Base-by-base conservation (phyloP, 92 coral and sea anemone genomes). In the Phymanthus crucifer region DNA sequence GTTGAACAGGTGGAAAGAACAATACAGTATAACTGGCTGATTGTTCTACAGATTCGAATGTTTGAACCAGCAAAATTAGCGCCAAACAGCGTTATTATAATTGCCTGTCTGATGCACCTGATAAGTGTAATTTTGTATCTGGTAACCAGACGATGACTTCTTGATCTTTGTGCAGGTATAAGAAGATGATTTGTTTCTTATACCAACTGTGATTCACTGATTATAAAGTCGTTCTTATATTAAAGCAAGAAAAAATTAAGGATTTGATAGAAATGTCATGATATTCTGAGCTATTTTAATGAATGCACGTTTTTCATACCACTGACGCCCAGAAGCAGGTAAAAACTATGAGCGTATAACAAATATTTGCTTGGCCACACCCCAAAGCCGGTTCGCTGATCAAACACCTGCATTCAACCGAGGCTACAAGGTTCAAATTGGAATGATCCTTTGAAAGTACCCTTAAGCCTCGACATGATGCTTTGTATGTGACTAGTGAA, bases 1-100 rank as follows among this genome's bases (percentile, higher is more conserved):
- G 72, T 27, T n/a, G 66, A 73, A 72, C 92, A 89, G 92, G 92
- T 89, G 92, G 84, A 19, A 1, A n/a, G 74, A 74, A 74, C 86
- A 82, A 82, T 14, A 61, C 52, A 82, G 66, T 71, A 73, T 80
- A 74, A 66, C 80, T 74, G 80, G 74, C 26, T 82, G 80, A 36
- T 19, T 33, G 66, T 57, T 57, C 32, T 57, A 54, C 64, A 54
- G 66, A 38, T 10, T 38, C 14, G 48, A 61, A 61, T 61, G 68
- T 17, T 27, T 26, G 29, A 37, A 40, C 70, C 61, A 32, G 65
- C 70, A 52, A 81, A 82, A 65, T 4, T 10, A 32, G 26, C 29
- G 73, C 40, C 16, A 73, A 73, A 52, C 56, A 52, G 57, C 47
- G 37, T n/a, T 24, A n/a, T n/a, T n/a, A 73, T 64, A 82, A 82